These are phyloP conservation scores for Rhinatrema bivittatum DNA, from an alignment of 2,797 vertebrate genomes.

Conservation along the genomic window DNA sequence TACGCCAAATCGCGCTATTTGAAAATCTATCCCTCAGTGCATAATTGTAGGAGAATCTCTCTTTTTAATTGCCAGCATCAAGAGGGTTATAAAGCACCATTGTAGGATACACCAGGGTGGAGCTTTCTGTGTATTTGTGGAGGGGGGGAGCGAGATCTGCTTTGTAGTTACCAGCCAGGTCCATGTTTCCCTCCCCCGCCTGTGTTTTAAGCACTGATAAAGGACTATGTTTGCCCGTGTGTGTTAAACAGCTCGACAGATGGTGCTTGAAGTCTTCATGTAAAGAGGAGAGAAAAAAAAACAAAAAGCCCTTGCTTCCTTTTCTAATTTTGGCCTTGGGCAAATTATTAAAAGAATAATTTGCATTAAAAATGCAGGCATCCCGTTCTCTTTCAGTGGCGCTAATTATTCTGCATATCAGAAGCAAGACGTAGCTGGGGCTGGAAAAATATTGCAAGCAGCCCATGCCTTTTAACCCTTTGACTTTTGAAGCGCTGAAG, in stretches of 20 bases:
- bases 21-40: too few relatives aligned
- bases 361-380: slow-evolving; percentile 5
- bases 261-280: background rate
- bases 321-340: background rate
- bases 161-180: too few relatives aligned
- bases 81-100: too few relatives aligned
- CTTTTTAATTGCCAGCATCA: too few relatives aligned
- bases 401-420: slow-evolving; percentile 6
- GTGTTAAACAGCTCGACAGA: background rate
- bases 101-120: too few relatives aligned
- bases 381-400: background rate
- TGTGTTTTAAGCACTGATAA: background rate
- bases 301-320: accelerated
- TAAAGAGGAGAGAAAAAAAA: background rate
- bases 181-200: background rate
- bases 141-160: background rate
- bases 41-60: too few relatives aligned
- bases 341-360: background rate
- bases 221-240: too few relatives aligned
- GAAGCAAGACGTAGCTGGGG: background rate
- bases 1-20: too few relatives aligned
- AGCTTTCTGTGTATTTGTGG: too few relatives aligned
- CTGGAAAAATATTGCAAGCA: too few relatives aligned
- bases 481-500: too few relatives aligned
- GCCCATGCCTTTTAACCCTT: too few relatives aligned